Conservation (phyloP, 2,888 invertebrate species). For the Neoascia interrupta region DNA sequence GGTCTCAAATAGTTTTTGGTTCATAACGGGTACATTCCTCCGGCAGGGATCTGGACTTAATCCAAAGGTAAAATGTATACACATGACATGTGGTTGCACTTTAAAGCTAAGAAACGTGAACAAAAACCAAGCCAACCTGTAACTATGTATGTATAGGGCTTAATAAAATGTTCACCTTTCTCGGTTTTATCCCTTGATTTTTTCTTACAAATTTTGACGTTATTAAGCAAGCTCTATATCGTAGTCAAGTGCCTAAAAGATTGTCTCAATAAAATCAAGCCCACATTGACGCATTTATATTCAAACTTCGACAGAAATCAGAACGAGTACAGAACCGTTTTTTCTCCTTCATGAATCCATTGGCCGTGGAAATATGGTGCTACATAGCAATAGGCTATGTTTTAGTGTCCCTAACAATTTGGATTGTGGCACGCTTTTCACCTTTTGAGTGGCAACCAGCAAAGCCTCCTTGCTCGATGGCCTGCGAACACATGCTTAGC, state of each 20-base stretch:
- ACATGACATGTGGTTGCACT: no score
- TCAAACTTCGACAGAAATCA: slow-evolving; percentile 76
- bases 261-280: no score
- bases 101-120: no score
- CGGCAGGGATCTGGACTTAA: slow-evolving; percentile 91
- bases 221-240: no score
- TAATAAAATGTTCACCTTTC: no score
- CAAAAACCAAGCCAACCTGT: no score
- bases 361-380: slow-evolving; percentile 92
- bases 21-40: slow-evolving; percentile 93
- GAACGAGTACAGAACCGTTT: slow-evolving; percentile 85
- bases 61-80: slow-evolving; percentile 90
- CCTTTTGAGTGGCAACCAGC: slow-evolving; percentile 90
- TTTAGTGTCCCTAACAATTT: slow-evolving; percentile 88
- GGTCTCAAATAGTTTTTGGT: slow-evolving; percentile 95
- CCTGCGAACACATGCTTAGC: slow-evolving; percentile 75
- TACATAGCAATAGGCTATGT: slow-evolving; percentile 89
- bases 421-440: slow-evolving; percentile 91
- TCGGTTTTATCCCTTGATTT: no score
- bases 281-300: no score
- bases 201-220: no score
- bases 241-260: no score
- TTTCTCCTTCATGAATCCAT: slow-evolving; percentile 92
- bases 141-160: no score
- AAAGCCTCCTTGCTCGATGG: slow-evolving; percentile 82